Evolutionary conservation across 37 sponge, comb jelly and placozoan genomes (phyloP), one percentile per base, ranked within the genome.

Genomic region (Chondrilla cf. caribensis): DNA sequence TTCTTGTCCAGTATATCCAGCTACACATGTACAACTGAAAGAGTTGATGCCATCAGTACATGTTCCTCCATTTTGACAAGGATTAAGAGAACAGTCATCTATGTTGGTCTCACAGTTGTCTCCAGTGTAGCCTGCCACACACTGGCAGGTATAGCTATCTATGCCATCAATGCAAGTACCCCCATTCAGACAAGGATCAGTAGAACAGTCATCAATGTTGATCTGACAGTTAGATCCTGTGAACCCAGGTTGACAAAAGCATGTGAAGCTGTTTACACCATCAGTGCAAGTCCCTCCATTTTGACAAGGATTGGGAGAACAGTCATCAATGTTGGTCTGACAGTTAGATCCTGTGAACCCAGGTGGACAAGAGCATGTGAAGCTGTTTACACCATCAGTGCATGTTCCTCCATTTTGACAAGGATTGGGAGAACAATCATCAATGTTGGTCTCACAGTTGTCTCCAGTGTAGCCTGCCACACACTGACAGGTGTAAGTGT

Each of bases 281-380:
- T 84, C 84, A 76, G 39, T 84, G 28, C 84, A 87, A 0, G 77
- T 85, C 25, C 77, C 90, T 15, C 75, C 81, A 36, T 91, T 90
- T 33, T 44, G 37, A 78, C 94, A 93, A 2, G 94, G 88, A 58
- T 14, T 11, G 0, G 37, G 8, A 43, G 21, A 0, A 38, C 84
- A 84, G 17, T 84, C 77, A 36, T 84, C 43, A 43, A 84, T 84
- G 78, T 84, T 55, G 15, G 22, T 24, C 24, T 3, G 25, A 58
- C 84, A 84, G 38, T 54, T 35, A 24, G 51, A 25, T 36, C 77
- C 84, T 25, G 84, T 78, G 31, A 78, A 84, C 3, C 84, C 84
- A 40, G 78, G 15, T 18, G 19, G 14, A 78, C 84, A 84, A 9
- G 5, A 2, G 17, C 57, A 55, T 55, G 57, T 55, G 17, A 55